These are phyloP conservation scores for Echeneis naucrates DNA, from an alignment of 2,797 vertebrate species.

Conservation along the genomic window DNA sequence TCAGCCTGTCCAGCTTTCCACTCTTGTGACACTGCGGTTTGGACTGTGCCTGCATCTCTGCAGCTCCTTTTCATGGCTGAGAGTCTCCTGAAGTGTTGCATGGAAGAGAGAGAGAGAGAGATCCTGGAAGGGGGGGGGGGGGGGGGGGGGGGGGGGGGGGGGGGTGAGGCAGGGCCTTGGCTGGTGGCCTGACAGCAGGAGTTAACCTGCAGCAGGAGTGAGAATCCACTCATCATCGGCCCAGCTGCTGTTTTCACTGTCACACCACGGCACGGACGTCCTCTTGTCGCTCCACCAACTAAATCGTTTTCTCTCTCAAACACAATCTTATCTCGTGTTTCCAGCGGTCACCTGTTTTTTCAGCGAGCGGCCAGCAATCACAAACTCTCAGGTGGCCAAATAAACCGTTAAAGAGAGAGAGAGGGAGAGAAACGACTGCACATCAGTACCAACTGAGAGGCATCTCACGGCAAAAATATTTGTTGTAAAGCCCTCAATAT, in stretches of 20 bases:
- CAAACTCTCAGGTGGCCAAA: neutral
- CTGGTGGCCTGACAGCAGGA: constrained; percentile 32
- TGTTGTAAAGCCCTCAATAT: too few relatives aligned
- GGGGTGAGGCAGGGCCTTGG: constrained; percentile 31
- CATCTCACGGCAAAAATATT: neutral
- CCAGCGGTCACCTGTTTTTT: constrained; percentile 7
- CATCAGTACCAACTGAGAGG: neutral
- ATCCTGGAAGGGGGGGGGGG: neutral
- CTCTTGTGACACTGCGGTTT: constrained; percentile 25
- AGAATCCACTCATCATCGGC: constrained; percentile 30
- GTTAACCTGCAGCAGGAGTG: constrained; percentile 27
- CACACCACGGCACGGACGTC: neutral
- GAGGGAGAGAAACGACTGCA: neutral
- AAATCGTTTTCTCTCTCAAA: constrained; percentile 9
- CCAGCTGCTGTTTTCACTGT: constrained; percentile 37
- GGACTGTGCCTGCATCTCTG: constrained; percentile 4
- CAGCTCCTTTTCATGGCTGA: constrained; percentile 3
- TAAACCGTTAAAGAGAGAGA: too few relatives aligned
- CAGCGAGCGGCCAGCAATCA: neutral
- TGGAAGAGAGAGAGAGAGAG: neutral
- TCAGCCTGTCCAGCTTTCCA: constrained; percentile 8
- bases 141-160: constrained; percentile 2
- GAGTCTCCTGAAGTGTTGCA: constrained; percentile 7
- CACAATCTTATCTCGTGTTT: neutral
- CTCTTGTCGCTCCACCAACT: neutral